A percentile compares a stretch with the other conserved stretches of the same genome.
phyloP scores from a whole-genome alignment of 2,888 invertebrate species.

The Himalopsyche japonica region DNA sequence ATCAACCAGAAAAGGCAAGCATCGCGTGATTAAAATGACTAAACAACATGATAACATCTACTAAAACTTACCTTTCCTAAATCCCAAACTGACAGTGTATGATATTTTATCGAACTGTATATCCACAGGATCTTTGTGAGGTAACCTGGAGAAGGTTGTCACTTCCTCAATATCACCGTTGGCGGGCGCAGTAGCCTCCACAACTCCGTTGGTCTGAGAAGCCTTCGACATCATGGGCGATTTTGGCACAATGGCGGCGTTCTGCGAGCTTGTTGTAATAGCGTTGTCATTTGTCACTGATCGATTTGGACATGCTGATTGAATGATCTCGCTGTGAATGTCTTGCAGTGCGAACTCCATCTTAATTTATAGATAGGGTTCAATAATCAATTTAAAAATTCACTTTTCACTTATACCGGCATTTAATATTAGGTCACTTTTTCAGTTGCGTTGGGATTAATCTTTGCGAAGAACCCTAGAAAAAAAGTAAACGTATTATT shows the following conservation, averaged over 20 bases:
- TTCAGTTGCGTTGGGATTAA: not conserved
- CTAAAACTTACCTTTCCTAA: constrained; percentile 67
- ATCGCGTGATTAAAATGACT: no score
- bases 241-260: not conserved
- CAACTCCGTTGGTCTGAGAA: not conserved
- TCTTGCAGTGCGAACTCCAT: constrained; percentile 27
- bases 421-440: not conserved
- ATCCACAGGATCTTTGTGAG: constrained; percentile 63
- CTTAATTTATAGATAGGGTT: not conserved
- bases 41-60: not conserved
- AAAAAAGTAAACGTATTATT: not conserved
- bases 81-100: constrained; percentile 72
- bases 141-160: constrained; percentile 46
- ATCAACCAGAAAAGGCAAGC: no score
- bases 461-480: not conserved
- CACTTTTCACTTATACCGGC: not conserved
- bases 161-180: not conserved
- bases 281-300: not conserved
- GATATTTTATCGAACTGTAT: constrained; percentile 75
- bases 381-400: not conserved
- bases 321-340: constrained; percentile 14
- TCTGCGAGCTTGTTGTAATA: not conserved
- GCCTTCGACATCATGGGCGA: not conserved
- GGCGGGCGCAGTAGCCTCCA: not conserved
- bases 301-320: not conserved